phyloP scores from a whole-genome alignment of 2,113 vertebrate genomes.

The Aptenodytes patagonicus region DNA sequence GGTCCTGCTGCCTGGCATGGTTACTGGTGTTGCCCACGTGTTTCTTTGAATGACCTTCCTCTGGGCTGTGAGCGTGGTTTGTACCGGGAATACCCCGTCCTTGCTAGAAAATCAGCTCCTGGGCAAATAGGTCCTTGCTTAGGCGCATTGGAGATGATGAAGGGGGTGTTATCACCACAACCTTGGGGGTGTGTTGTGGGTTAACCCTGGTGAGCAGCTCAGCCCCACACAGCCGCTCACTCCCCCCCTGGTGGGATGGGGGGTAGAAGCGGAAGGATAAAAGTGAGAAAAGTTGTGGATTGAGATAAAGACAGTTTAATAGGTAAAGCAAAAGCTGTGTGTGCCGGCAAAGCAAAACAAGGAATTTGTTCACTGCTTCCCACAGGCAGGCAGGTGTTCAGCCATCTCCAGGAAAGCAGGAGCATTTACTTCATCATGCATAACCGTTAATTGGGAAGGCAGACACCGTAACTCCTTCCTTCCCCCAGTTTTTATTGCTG shows the following conservation, averaged over 20 bases:
- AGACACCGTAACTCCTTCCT: neutral
- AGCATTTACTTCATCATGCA: neutral
- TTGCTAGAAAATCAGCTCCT: neutral
- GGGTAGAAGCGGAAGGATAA: neutral
- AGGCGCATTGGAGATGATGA: neutral
- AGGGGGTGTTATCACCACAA: neutral
- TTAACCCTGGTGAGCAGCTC: neutral
- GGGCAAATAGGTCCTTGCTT: neutral
- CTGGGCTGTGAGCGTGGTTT: neutral
- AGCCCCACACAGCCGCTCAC: neutral
- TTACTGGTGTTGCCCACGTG: neutral
- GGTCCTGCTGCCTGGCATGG: neutral
- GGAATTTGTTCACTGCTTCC: neutral
- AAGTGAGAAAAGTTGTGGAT: neutral
- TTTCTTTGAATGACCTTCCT: slow-evolving; percentile 24
- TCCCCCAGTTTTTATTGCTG: neutral
- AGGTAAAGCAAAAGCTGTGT: neutral
- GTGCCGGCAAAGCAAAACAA: neutral
- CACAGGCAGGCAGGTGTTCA: neutral
- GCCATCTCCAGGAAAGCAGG: neutral
- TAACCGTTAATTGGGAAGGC: neutral
- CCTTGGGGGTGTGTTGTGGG: neutral
- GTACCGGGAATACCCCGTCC: neutral
- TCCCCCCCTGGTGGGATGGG: neutral
- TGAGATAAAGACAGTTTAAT: neutral